Evolutionary conservation across 2,113 vertebrate genomes (phyloP).

Genomic region (Copsychus sechellarum): DNA sequence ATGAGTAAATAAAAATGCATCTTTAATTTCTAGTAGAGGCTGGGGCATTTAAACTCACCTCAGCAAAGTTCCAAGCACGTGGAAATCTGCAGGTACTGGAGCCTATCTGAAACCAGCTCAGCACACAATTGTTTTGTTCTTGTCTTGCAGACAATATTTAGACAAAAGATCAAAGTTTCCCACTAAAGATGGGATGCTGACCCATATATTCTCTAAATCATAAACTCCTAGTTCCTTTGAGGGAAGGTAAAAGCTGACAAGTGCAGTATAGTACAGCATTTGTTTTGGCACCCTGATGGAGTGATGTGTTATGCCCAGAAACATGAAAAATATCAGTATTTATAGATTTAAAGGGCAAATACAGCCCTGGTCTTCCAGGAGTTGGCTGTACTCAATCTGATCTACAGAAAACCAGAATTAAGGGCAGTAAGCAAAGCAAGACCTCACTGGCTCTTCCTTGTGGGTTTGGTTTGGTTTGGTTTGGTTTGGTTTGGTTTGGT

Average conservation of each 20-base stretch:
- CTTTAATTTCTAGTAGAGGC: not conserved
- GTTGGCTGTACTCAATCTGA: not conserved
- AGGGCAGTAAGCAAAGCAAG: not conserved
- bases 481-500: not conserved
- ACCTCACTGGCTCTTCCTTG: not conserved
- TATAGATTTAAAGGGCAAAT: not conserved
- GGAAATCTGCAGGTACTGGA: not conserved
- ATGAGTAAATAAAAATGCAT: not conserved
- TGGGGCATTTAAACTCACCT: not conserved
- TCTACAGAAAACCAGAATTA: not conserved
- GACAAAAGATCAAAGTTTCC: not conserved
- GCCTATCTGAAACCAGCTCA: not conserved
- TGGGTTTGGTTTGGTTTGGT: too few species aligned
- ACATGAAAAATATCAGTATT: not conserved
- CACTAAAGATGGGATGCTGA: rapidly evolving
- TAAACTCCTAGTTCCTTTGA: not conserved
- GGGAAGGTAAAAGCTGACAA: not conserved
- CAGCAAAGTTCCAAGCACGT: not conserved
- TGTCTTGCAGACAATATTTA: not conserved
- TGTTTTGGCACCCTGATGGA: not conserved
- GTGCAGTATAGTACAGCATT: not conserved
- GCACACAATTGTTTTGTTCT: not conserved
- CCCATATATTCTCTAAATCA: not conserved
- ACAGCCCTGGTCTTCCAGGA: not conserved
- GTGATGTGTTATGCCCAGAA: not conserved